Percentiles rank a stretch among this genome's conserved stretches.
These are phyloP conservation scores for Zeugodacus cucurbitae DNA, from an alignment of 1,140 invertebrate species.

Conservation along the genomic window DNA sequence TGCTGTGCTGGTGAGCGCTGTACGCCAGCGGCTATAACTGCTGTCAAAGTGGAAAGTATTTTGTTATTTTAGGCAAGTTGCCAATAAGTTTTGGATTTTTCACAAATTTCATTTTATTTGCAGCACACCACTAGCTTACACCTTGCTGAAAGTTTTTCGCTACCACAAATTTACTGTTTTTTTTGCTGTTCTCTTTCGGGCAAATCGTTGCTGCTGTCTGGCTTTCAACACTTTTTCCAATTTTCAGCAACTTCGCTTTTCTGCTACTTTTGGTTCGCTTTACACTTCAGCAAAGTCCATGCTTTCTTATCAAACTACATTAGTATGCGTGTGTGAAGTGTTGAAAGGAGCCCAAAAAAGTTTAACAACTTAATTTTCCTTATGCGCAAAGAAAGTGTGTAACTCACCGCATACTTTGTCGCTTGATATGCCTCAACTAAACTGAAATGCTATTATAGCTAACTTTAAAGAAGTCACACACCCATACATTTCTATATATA, in stretches of 20 bases:
- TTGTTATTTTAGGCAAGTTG: conserved; percentile 17
- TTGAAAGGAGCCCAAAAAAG: neutral
- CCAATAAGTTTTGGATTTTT: conserved; percentile 1
- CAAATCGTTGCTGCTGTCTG: too few species aligned
- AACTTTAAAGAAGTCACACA: neutral
- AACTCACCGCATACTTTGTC: neutral
- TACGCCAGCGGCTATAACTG: neutral
- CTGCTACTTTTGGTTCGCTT: neutral
- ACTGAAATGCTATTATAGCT: neutral
- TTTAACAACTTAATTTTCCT: neutral
- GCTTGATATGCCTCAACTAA: neutral
- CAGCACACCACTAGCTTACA: neutral
- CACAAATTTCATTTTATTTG: neutral
- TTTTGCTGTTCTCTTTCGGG: neutral
- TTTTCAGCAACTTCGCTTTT: conserved; percentile 8
- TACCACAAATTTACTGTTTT: neutral
- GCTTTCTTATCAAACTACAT: too few species aligned
- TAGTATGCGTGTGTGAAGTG: too few species aligned
- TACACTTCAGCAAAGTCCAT: neutral
- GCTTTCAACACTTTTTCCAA: neutral
- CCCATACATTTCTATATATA: neutral
- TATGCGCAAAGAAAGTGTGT: neutral
- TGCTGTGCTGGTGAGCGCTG: too few species aligned
- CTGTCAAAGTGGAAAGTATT: neutral
- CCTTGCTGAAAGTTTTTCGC: neutral